Evolutionary conservation across 1,140 invertebrate species (phyloP), one percentile per base, ranked within the genome.

Genomic region (Phymastichus coffea): DNA sequence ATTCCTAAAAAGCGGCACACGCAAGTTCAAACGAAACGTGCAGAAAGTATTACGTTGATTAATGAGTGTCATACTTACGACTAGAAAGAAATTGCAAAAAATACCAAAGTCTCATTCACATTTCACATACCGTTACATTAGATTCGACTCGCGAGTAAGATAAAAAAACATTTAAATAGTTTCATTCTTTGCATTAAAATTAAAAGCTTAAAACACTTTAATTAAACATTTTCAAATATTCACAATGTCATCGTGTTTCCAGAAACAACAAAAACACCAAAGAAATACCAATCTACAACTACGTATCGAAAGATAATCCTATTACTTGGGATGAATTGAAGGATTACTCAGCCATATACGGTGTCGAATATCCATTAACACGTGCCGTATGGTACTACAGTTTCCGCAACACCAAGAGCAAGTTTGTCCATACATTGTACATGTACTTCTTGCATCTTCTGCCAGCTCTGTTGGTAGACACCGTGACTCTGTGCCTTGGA

Each of bases 391-490:
- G 84, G 84, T 85, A 83, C 57, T 82, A 81, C 63, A 81, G 77
- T 53, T 80, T 84, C 23, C 70, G 76, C n/a, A 78, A 85, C 54
- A 84, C 76, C 52, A 82, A 78, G 40, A 67, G 77, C 62, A 80
- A 71, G 37, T 61, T 80, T 3, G 38, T 84, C 2, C 81, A 86
- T 63, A 64, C 79, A 12, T 77, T 81, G 43, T 81, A 73, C 55
- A 68, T 81, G 1, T 78, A 81, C 20, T 75, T 82, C 9, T 69
- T 87, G 8, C 89, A 91, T 63, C 72, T 86, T 28, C 52, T 89
- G 3, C 89, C 89, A 0, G 88, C 88, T 0, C 70, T 85, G n/a
- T 41, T 90, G 0, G 75, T 88, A n/a, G 89, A 92, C 63, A 75
- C 80, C 0, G 65, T 84, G 3, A 81, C 82, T 10, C 41, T 85